Percentiles rank a stretch among this genome's conserved stretches.
Evolutionary conservation across 2,113 vertebrate species (phyloP).

Genomic region (Machaerirhynchus nigripectus): DNA sequence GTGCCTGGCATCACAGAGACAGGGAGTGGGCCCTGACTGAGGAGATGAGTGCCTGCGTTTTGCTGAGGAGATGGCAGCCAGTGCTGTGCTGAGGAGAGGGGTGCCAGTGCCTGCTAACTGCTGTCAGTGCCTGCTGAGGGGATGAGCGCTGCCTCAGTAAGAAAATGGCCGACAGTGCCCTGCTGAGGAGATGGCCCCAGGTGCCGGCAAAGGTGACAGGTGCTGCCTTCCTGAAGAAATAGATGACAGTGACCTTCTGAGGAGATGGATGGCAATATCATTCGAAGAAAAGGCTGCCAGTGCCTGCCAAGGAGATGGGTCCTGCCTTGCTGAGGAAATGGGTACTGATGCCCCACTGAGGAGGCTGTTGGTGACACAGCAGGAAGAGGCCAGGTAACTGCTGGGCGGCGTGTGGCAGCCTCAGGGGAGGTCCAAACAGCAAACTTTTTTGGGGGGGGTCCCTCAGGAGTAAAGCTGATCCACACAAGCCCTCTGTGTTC

Average conservation of each 20-base stretch:
- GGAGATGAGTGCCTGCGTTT: not conserved
- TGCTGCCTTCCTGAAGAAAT: too few species aligned
- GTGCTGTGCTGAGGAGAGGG: not conserved
- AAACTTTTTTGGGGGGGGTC: accelerated
- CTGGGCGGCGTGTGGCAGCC: not conserved
- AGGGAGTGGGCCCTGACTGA: not conserved
- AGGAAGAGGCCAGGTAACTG: not conserved
- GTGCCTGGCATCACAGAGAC: not conserved
- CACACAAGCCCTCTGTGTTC: not conserved
- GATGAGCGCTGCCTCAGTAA: accelerated
- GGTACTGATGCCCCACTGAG: not conserved
- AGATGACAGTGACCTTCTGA: too few species aligned
- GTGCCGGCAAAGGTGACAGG: too few species aligned
- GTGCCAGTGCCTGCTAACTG: not conserved
- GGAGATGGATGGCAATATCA: too few species aligned
- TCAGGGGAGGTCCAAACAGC: not conserved
- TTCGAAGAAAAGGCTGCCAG: too few species aligned
- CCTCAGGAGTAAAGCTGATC: not conserved
- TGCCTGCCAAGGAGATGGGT: too few species aligned
- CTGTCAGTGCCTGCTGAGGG: not conserved
- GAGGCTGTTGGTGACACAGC: accelerated
- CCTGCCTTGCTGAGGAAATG: not conserved
- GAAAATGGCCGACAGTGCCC: not conserved
- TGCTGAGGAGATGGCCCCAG: not conserved
- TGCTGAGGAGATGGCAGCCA: not conserved